Base-by-base conservation (phyloP, 2,888 invertebrate species). In the Seira sanloemensis region DNA sequence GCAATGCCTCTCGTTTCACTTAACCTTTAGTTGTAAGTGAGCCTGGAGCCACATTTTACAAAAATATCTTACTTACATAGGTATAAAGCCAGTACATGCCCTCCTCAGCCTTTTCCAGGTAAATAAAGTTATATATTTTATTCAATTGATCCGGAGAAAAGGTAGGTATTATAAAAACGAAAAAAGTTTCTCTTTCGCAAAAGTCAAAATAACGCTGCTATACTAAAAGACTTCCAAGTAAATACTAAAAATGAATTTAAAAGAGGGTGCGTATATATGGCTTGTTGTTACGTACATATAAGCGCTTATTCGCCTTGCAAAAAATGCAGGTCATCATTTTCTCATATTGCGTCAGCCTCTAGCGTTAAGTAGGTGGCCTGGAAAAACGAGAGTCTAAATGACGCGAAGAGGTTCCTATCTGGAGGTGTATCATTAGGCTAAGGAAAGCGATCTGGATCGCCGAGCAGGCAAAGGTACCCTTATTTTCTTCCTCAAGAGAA, bases 271-370 rank as follows among this genome's bases (percentile, higher is more conserved):
- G n/a, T n/a, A n/a, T n/a, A n/a, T n/a, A n/a, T n/a, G n/a, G n/a
- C n/a, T n/a, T n/a, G n/a, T n/a, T n/a, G n/a, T n/a, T n/a, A n/a
- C n/a, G n/a, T n/a, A n/a, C n/a, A n/a, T n/a, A n/a, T n/a, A n/a
- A n/a, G n/a, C n/a, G n/a, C n/a, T n/a, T n/a, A n/a, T n/a, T n/a
- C n/a, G n/a, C n/a, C n/a, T n/a, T n/a, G n/a, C 50, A n/a, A 50
- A 50, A 50, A 71, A 78, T 78, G 72, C 78, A 72, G 78, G 78
- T 78, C 78, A 78, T 18, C 37, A 37, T 37, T 37, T 12, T 7
- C 12, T 37, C 37, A 4, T 37, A 37, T 12, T 37, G 37, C 37
- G 12, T 12, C 4, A 4, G 37, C 37, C 37, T 37, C 4, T 37
- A 37, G 37, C 12, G 37, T n/a, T n/a, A 12, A 37, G 37, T 37